Evolutionary conservation across 2,797 vertebrate species (phyloP).

Genomic region (Pseudomugil tenellus): DNA sequence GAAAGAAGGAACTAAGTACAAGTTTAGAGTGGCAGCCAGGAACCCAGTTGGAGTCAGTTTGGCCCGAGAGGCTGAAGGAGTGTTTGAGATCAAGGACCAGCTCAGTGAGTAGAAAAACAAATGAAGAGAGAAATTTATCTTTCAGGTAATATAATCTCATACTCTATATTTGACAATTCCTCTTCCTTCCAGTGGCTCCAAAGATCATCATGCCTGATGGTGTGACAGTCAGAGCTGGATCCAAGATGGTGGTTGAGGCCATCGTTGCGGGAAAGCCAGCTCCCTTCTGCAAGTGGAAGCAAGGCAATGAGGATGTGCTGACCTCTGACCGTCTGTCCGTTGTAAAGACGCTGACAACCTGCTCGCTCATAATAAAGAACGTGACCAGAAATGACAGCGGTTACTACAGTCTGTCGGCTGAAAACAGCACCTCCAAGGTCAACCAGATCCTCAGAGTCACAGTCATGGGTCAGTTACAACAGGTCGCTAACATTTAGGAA

Average conservation of each 20-base stretch:
- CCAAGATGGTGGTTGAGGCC: constrained; percentile 94
- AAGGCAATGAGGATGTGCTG: constrained; percentile 89
- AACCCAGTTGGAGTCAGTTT: constrained; percentile 93
- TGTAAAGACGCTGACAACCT: constrained; percentile 88
- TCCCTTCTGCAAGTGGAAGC: constrained; percentile 92
- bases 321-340: constrained; percentile 92
- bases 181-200: constrained; percentile 85
- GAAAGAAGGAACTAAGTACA: constrained; percentile 95
- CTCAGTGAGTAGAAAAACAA: constrained; percentile 87
- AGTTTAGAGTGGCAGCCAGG: constrained; percentile 95
- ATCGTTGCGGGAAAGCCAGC: constrained; percentile 93
- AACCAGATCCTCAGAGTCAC: constrained; percentile 91
- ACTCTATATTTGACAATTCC: not conserved
- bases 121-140: not conserved
- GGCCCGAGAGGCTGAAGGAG: constrained; percentile 91
- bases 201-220: constrained; percentile 94
- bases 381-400: constrained; percentile 91
- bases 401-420: constrained; percentile 93
- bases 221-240: constrained; percentile 91
- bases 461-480: constrained; percentile 89
- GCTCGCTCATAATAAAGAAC: constrained; percentile 92
- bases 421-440: constrained; percentile 90
- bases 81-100: constrained; percentile 97
- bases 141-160: not conserved
- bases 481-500: not conserved